Conservation (phyloP, 2,797 vertebrate genomes). For the Danio albolineatus region DNA sequence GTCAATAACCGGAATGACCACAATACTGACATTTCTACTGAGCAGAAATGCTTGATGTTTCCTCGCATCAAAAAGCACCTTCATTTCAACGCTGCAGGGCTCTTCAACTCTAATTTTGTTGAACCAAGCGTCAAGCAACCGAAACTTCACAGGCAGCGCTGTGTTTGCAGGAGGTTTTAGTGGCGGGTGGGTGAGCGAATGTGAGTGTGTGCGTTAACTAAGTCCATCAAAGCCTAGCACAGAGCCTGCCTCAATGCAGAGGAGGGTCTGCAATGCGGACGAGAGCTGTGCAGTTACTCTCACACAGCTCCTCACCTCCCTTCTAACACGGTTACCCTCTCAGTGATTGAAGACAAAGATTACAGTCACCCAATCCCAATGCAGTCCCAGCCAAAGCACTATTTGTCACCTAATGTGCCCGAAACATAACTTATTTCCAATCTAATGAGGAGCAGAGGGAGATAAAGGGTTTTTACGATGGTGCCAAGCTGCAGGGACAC, state of each 20-base stretch:
- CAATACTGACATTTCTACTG: not conserved
- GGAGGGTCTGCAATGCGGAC: slow-evolving; percentile 61
- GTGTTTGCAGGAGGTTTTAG: not conserved
- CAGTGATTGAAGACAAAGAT: slow-evolving; percentile 26
- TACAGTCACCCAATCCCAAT: slow-evolving; percentile 2
- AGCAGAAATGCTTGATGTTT: not conserved
- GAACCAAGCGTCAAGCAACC: not conserved
- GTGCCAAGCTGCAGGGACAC: not conserved
- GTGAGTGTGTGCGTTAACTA: slow-evolving; percentile 15
- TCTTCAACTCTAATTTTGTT: not conserved
- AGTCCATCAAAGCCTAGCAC: slow-evolving; percentile 5
- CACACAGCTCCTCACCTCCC: slow-evolving; percentile 8
- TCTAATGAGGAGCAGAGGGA: slow-evolving; percentile 5
- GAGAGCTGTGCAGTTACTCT: slow-evolving; percentile 23
- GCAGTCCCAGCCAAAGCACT: slow-evolving; percentile 4
- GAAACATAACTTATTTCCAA: slow-evolving; percentile 26
- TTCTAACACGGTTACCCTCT: slow-evolving; percentile 35
- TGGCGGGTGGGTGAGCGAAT: not conserved
- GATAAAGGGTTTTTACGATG: slow-evolving; percentile 2
- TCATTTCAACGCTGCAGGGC: not conserved
- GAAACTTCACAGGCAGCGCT: slow-evolving; percentile 4
- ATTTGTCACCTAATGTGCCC: slow-evolving; percentile 10
- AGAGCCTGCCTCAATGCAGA: slow-evolving; percentile 38
- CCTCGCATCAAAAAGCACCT: not conserved
- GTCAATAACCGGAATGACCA: not conserved